Evolutionary conservation across 2,797 vertebrate genomes (phyloP).

Genomic region (Poeciliopsis gracilis): DNA sequence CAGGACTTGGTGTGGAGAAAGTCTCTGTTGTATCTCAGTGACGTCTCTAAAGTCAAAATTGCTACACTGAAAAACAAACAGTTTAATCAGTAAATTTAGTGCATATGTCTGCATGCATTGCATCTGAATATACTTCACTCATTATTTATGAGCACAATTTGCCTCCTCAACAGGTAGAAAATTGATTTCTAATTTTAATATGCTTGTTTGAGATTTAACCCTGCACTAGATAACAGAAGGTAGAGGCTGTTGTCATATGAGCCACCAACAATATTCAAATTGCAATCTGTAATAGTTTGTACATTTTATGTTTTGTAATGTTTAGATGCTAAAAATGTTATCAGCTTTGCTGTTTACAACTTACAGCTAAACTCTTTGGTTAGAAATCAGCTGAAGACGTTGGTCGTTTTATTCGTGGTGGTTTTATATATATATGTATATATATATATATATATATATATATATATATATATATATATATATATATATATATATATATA

Average conservation of each 20-base stretch:
- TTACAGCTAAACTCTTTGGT: not conserved
- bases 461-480: too few relatives aligned
- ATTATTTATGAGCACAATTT: not conserved
- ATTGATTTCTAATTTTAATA: not conserved
- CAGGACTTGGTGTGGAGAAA: not conserved
- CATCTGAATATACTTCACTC: not conserved
- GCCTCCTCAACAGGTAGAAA: not conserved
- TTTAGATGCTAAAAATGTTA: not conserved
- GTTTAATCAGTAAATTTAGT: not conserved
- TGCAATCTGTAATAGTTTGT: not conserved
- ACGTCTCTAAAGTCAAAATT: not conserved
- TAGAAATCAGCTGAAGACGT: not conserved
- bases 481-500: too few relatives aligned
- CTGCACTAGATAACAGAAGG: not conserved
- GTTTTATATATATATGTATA: not conserved
- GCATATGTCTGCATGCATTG: not conserved
- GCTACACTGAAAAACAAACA: not conserved
- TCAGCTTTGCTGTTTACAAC: not conserved
- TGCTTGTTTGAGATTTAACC: not conserved
- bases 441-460: too few relatives aligned
- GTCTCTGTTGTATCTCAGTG: not conserved
- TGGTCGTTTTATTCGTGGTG: not conserved
- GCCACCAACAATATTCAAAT: not conserved
- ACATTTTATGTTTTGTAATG: not conserved
- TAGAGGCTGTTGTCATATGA: not conserved